Evolutionary conservation across 1,140 invertebrate genomes (phyloP), one percentile per base, ranked within the genome.

Genomic region (Drosophila miranda): DNA sequence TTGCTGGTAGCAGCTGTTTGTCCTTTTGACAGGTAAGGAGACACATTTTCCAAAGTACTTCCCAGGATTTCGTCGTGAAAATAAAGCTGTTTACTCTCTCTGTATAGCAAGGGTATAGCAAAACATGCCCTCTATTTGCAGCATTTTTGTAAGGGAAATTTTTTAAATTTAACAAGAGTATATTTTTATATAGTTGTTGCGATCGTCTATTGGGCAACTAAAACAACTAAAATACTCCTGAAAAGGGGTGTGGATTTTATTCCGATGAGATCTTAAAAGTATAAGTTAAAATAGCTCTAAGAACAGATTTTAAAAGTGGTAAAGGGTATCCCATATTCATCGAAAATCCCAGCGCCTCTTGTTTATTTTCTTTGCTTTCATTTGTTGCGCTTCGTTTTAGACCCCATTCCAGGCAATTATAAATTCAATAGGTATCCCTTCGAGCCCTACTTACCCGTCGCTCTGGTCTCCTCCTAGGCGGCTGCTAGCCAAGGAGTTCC

Each of bases 401-500:
- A 14, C 42, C 19, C n/a, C n/a, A 8, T 34, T 14, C 28, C 6
- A n/a, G 21, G 30, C 60, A 57, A 56, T 62, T 54, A 21, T 6
- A 19, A 14, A n/a, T 60, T 46, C 16, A 13, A 30, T 9, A 19
- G 26, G 23, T 16, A 5, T 48, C n/a, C 14, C 3, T 21, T 2
- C 30, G 30, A 30, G 28, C 13, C 4, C 16, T 9, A 67, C 80
- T 86, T 55, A 86, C 81, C 81, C 81, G 45, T 86, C 81, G 50
- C 81, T 86, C 49, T 81, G 81, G 41, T 86, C 82, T 11, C 73
- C 81, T 2, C 68, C 81, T 19, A 86, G 8, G 6, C 81, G 77
- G 51, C 81, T 75, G 68, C 81, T 87, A 61, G 78, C 82, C 77
- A 87, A 49, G 13, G 81, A 86, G 44, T 87, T 86, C 4, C 81